Evolutionary conservation across 2,888 invertebrate species (phyloP), one percentile per base, ranked within the genome.

Genomic region (Synergus itoensis): DNA sequence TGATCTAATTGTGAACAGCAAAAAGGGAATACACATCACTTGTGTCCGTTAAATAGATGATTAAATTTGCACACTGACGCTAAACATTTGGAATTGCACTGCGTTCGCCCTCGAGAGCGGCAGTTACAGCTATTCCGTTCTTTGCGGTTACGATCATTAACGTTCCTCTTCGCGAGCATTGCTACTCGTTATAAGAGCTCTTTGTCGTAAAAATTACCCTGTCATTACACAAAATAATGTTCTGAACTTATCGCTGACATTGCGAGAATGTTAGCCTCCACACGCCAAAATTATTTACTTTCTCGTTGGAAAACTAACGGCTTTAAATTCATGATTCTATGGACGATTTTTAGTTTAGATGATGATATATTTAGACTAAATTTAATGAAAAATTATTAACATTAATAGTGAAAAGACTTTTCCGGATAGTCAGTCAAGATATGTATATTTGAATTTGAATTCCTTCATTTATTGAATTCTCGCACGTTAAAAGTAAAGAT

Each of bases 51-150:
- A 81, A 86, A 86, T 80, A 79, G 77, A 62, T 80, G 85, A 86
- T 86, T 86, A 85, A 85, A 84, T 86, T 86, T 86, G 78, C 81
- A 83, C 76, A 82, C 77, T 86, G 86, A 86, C 85, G 85, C 80
- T 84, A 86, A 73, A 16, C 75, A 76, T 67, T 67, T 67, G 67
- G 67, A 45, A 67, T 67, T 67, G 45, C 43, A 67, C 43, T 16
- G 45, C 16, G n/a, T n/a, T 21, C 45, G 18, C 69, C 28, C 45
- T 28, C 45, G 43, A 48, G 43, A 67, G 43, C 45, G 67, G 43
- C 45, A 43, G 67, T 43, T 67, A 45, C 63, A 28, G 36, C 43
- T 67, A 21, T 45, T 67, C 67, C 48, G 48, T 48, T 53, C 53
- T 69, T 69, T 69, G 69, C 45, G 48, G 48, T 69, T 69, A 5